Evolutionary conservation across 2,888 invertebrate species (phyloP), one percentile per base, ranked within the genome.

Genomic region (Tiliacea citrago): DNA sequence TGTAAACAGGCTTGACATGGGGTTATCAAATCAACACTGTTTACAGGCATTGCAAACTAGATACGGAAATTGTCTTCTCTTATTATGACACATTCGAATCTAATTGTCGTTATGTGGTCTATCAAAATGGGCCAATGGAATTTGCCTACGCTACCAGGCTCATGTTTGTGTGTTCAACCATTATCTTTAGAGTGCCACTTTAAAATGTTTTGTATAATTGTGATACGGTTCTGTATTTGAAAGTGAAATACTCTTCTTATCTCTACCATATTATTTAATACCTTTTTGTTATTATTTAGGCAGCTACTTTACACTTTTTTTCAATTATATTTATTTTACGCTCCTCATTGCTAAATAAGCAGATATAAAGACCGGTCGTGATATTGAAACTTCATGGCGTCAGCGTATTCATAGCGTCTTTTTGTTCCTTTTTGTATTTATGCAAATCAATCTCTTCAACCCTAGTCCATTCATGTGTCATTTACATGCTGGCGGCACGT

Each of bases 11-110:
- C 86, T 85, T 86, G 89, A 86, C 90, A 84, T 62, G 83, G 86
- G 94, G 94, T 93, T 93, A 94, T 93, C 92, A 80, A 73, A 82
- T 85, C 83, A 81, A 86, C 83, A 86, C 75, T 92, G 90, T 91
- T 91, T 91, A 90, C 87, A 85, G 78, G 77, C 83, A 80, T 77
- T 80, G 81, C 83, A 86, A 85, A 85, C 86, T 88, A 81, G 83
- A 90, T 90, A 92, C 90, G 91, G 91, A 93, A 92, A 92, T 89
- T 88, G 90, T 91, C 89, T 88, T 87, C 77, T 83, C 60, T 81
- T 85, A 83, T 81, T 85, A 83, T 87, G 81, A 90, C 84, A 87
- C 79, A 86, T 83, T 84, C 81, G 71, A 74, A 65, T 80, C 79
- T 81, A 87, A 85, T 84, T 87, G 88, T 88, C 85, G 85, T 82